phyloP scores from a whole-genome alignment of 2,888 invertebrate species.

The Chymomyza caudatula region DNA sequence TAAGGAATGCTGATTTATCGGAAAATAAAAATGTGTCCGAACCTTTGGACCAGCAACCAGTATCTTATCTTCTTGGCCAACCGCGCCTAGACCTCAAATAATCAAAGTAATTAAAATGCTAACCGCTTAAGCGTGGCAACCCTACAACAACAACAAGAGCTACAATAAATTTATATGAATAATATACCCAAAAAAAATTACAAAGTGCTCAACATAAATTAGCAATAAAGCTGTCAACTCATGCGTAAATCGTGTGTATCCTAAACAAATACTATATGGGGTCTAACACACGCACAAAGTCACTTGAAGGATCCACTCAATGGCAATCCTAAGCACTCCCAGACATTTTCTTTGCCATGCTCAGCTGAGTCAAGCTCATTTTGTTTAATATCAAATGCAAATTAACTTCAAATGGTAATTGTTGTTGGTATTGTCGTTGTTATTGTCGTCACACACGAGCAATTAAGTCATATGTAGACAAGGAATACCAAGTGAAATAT shows the following conservation, averaged over 20 bases:
- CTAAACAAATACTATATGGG: slow-evolving; percentile 48
- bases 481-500: slow-evolving; percentile 1
- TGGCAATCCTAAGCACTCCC: slow-evolving; percentile 30
- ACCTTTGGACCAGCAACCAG: neutral
- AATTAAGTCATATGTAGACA: slow-evolving; percentile 37
- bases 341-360: neutral
- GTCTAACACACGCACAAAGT: neutral
- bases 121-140: slow-evolving; percentile 6
- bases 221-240: slow-evolving; percentile 60
- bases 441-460: slow-evolving; percentile 24
- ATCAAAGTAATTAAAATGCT: slow-evolving; percentile 7
- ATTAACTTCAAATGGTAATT: slow-evolving; percentile 35
- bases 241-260: slow-evolving; percentile 47
- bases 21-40: slow-evolving; percentile 11
- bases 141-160: neutral
- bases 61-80: slow-evolving; percentile 28
- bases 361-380: slow-evolving; percentile 28
- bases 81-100: slow-evolving; percentile 20
- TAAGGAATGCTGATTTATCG: slow-evolving; percentile 39
- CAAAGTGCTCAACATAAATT: slow-evolving; percentile 46
- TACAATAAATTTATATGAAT: neutral
- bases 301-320: neutral
- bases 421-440: slow-evolving; percentile 19
- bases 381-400: slow-evolving; percentile 55
- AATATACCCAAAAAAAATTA: slow-evolving; percentile 8